Conservation (phyloP, 2,797 vertebrate species). For the Borostomias antarcticus region DNA sequence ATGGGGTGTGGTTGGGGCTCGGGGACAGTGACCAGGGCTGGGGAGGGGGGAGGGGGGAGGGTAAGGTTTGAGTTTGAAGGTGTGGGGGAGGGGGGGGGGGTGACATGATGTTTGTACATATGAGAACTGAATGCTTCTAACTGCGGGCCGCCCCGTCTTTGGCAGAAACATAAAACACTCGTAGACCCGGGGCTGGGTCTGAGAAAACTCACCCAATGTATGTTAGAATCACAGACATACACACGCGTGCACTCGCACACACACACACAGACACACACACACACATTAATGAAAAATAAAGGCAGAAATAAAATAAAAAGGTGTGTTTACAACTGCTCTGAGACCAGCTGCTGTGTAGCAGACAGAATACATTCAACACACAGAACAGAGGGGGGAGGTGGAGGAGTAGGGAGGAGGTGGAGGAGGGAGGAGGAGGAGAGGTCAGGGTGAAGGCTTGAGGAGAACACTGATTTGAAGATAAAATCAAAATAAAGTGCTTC, state of each 20-base stretch:
- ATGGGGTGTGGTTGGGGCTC: conserved; percentile 17
- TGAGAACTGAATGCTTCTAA: conserved; percentile 24
- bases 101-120: conserved; percentile 43
- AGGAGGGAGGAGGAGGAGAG: conserved; percentile 33
- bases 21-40: conserved; percentile 26
- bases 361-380: conserved; percentile 68
- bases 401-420: not conserved
- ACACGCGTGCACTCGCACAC: not conserved
- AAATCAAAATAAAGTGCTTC: conserved; percentile 95
- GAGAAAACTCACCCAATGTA: conserved; percentile 42
- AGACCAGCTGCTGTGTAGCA: conserved; percentile 56
- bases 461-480: conserved; percentile 80
- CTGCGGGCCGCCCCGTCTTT: conserved; percentile 52
- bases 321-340: conserved; percentile 34
- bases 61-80: conserved; percentile 17
- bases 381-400: conserved; percentile 29
- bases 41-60: conserved; percentile 14
- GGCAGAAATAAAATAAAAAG: conserved; percentile 40
- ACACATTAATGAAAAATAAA: conserved; percentile 46
- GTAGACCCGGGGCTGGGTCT: conserved; percentile 31
- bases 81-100: conserved; percentile 52
- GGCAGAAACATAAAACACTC: conserved; percentile 53
- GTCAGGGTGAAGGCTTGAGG: not conserved
- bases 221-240: conserved; percentile 19
- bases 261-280: conserved; percentile 10